A percentile compares a stretch with the other conserved stretches of the same genome.
Conservation (phyloP, 2,888 invertebrate genomes). For the Thymelicus acteon region DNA sequence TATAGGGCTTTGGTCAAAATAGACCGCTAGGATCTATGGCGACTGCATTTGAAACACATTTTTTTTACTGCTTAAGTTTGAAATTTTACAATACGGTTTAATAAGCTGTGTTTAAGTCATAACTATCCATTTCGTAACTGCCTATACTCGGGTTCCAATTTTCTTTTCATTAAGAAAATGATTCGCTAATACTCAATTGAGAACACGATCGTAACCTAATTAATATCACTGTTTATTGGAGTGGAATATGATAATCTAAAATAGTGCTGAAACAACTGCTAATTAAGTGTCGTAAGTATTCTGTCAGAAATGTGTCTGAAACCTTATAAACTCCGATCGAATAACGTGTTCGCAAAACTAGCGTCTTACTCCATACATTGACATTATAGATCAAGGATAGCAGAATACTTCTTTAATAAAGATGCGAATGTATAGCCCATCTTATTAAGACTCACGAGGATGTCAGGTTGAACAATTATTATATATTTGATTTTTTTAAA, state of each 20-base stretch:
- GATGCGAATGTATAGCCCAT: not conserved
- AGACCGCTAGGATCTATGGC: too few relatives aligned
- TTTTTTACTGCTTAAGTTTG: too few relatives aligned
- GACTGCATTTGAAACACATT: too few relatives aligned
- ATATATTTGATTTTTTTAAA: too few relatives aligned
- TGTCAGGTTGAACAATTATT: too few relatives aligned
- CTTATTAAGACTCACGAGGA: too few relatives aligned
- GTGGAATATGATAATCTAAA: constrained; percentile 23
- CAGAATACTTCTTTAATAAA: not conserved
- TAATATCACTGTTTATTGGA: constrained; percentile 8
- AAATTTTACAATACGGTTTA: too few relatives aligned
- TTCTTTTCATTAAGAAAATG: not conserved
- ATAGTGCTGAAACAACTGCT: constrained; percentile 24
- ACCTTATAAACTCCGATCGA: constrained; percentile 14
- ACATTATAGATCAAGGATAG: not conserved
- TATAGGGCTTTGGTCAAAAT: too few relatives aligned
- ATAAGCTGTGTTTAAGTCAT: too few relatives aligned
- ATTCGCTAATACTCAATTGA: not conserved
- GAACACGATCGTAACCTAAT: too few relatives aligned
- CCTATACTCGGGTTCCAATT: too few relatives aligned
- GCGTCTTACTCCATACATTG: not conserved
- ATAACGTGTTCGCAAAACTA: constrained; percentile 10
- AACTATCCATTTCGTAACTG: too few relatives aligned
- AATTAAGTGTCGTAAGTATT: constrained; percentile 24
- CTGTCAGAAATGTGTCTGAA: constrained; percentile 16